These are phyloP conservation scores for Ciona savignyi DNA, from an alignment of 23 tunicate species.

Conservation along the genomic window DNA sequence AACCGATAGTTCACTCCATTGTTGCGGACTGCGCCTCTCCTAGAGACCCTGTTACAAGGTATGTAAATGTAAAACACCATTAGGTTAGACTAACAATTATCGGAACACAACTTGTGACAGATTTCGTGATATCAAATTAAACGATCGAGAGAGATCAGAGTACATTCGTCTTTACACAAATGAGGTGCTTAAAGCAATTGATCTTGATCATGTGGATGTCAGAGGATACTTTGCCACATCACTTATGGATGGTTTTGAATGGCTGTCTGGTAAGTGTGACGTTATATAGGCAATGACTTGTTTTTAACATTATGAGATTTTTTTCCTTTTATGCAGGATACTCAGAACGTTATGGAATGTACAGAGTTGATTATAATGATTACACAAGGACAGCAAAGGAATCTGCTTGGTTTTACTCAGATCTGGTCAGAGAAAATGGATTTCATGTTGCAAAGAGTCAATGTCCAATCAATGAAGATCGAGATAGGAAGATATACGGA, in stretches of 20 bases:
- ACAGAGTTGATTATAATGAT: slow-evolving; percentile 50
- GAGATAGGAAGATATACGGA: slow-evolving; percentile 65
- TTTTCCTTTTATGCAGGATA: slow-evolving; percentile 28
- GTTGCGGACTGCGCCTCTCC: slow-evolving; percentile 34
- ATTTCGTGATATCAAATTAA: slow-evolving; percentile 60
- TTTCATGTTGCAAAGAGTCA: slow-evolving; percentile 45
- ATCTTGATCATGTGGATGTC: slow-evolving; percentile 85
- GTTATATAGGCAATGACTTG: no score
- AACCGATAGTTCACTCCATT: slow-evolving; percentile 40
- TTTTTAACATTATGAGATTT: no score
- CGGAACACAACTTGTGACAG: slow-evolving; percentile 31
- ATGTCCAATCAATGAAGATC: slow-evolving; percentile 48
- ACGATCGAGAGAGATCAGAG: slow-evolving; percentile 70
- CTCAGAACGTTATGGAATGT: slow-evolving; percentile 80
- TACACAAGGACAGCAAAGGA: slow-evolving; percentile 61
- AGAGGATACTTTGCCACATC: slow-evolving; percentile 84
- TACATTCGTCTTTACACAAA: slow-evolving; percentile 45
- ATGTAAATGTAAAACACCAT: background rate
- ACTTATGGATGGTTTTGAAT: slow-evolving; percentile 90
- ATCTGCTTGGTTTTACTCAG: slow-evolving; percentile 89
- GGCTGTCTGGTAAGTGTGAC: slow-evolving; percentile 82
- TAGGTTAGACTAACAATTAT: no score
- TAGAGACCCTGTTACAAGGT: slow-evolving; percentile 29
- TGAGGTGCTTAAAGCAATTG: slow-evolving; percentile 90
- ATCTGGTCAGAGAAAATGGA: slow-evolving; percentile 88